phyloP scores from a whole-genome alignment of 2,888 invertebrate species.

The Cephus spinipes region DNA sequence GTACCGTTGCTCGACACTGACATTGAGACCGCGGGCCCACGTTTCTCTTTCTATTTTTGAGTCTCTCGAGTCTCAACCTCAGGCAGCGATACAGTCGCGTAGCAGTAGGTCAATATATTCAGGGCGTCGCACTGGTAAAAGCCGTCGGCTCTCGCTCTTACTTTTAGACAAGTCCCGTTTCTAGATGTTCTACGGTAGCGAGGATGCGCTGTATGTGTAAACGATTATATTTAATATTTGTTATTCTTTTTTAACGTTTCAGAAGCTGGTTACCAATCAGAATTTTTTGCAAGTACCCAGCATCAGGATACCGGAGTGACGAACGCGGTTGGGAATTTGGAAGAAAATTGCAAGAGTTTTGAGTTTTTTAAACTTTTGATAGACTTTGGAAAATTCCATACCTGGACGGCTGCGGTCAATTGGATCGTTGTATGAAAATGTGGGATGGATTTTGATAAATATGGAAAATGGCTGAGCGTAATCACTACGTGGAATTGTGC shows the following conservation, averaged over 20 bases:
- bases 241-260: not conserved
- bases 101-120: constrained; percentile 45
- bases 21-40: constrained; percentile 13
- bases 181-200: not conserved
- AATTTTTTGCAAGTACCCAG: not conserved
- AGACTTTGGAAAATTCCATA: not conserved
- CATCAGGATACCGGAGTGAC: not conserved
- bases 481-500: not conserved
- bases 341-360: not conserved
- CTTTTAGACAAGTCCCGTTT: constrained; percentile 41
- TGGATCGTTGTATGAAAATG: not conserved
- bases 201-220: not conserved
- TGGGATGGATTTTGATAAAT: not conserved
- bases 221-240: not conserved
- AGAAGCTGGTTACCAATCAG: not conserved
- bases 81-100: not conserved
- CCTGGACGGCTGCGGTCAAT: not conserved
- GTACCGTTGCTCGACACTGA: constrained; percentile 27
- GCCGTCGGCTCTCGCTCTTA: constrained; percentile 24
- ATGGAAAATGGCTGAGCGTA: not conserved
- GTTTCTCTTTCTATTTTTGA: constrained; percentile 12
- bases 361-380: not conserved
- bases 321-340: not conserved
- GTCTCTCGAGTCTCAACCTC: constrained; percentile 15
- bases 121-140: constrained; percentile 12